Evolutionary conservation across 2,888 invertebrate genomes (phyloP).

Genomic region (Ormyrus nitidulus): DNA sequence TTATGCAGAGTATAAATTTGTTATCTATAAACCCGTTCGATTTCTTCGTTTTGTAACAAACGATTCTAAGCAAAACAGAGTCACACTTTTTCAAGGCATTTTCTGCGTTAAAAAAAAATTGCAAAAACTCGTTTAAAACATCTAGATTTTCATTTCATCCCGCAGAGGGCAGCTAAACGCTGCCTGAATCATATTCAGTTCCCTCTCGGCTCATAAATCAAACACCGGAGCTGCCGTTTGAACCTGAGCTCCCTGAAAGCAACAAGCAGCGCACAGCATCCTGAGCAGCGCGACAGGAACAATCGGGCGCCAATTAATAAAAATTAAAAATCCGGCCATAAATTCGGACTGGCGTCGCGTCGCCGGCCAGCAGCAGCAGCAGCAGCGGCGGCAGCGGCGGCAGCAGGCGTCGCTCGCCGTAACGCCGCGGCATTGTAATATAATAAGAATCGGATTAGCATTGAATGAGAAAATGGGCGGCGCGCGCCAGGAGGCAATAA

Average conservation of each 20-base stretch:
- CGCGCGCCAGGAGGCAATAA: conserved; percentile 67
- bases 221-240: too few species aligned
- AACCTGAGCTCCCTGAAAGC: not conserved
- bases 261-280: not conserved
- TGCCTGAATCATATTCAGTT: too few species aligned
- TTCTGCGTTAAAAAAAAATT: too few species aligned
- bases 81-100: too few species aligned
- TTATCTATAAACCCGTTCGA: not conserved
- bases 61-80: too few species aligned
- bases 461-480: conserved; percentile 73
- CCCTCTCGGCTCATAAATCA: too few species aligned
- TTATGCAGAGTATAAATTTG: too few species aligned
- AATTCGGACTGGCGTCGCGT: conserved; percentile 11
- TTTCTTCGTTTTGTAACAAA: too few species aligned
- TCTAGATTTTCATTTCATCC: too few species aligned
- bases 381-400: conserved; percentile 16
- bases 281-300: not conserved
- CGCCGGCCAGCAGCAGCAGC: conserved; percentile 6
- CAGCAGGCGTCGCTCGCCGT: conserved; percentile 27
- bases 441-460: conserved; percentile 75
- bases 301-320: conserved; percentile 48
- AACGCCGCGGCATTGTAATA: conserved; percentile 71
- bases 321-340: conserved; percentile 42
- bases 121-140: too few species aligned
- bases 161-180: too few species aligned